Conservation (phyloP, 2,888 invertebrate genomes). For the Sussaba pulchella region DNA sequence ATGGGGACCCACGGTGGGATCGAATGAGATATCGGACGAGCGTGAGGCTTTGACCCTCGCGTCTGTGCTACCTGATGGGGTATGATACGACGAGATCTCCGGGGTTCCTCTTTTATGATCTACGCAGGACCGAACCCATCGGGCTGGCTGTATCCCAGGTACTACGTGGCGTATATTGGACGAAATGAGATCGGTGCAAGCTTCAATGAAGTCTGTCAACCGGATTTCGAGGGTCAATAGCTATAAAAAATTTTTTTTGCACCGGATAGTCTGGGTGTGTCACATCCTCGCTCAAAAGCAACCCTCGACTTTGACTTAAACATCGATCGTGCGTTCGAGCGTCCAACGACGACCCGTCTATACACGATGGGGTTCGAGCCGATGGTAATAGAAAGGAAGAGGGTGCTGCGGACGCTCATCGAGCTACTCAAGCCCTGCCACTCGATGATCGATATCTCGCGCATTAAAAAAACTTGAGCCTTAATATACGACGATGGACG, state of each 20-base stretch:
- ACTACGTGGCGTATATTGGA: too few species aligned
- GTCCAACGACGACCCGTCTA: conserved; percentile 58
- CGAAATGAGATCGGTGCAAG: too few species aligned
- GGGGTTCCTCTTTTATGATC: conserved; percentile 48
- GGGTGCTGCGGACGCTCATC: conserved; percentile 65
- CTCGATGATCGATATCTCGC: conserved; percentile 72
- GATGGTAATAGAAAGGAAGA: conserved; percentile 49
- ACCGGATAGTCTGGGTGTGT: conserved; percentile 39
- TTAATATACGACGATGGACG: conserved; percentile 43
- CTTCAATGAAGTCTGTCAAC: too few species aligned
- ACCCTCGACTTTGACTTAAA: conserved; percentile 65
- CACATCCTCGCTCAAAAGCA: conserved; percentile 58
- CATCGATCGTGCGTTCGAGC: conserved; percentile 64
- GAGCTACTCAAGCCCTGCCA: conserved; percentile 54
- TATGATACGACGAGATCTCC: conserved; percentile 75
- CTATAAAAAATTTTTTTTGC: conserved; percentile 12
- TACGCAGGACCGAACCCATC: conserved; percentile 1
- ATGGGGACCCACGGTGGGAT: conserved; percentile 58
- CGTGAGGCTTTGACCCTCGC: conserved; percentile 33
- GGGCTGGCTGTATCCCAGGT: too few species aligned
- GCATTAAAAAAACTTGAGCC: conserved; percentile 67
- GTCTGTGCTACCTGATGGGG: conserved; percentile 69
- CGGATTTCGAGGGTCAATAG: conserved; percentile 50
- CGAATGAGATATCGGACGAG: conserved; percentile 34
- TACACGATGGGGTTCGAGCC: conserved; percentile 26